A percentile compares a stretch with the other conserved stretches of the same genome.
Evolutionary conservation across 2,888 invertebrate genomes (phyloP).

Genomic region (Laspeyria flexula): DNA sequence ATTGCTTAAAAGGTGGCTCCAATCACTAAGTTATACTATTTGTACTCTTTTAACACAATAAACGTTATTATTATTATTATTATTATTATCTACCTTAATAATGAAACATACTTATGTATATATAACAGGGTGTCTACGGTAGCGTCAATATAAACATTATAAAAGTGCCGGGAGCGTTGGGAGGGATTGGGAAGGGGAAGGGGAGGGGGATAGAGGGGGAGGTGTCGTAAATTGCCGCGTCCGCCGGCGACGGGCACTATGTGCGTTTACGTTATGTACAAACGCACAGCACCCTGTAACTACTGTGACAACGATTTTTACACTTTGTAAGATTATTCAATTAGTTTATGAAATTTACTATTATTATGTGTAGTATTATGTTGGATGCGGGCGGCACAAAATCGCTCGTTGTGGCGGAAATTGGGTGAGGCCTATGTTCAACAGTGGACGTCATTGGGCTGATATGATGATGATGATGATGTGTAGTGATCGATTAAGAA

Average conservation of each 20-base stretch:
- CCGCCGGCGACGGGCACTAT: conserved; percentile 52
- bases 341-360: neutral
- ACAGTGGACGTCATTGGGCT: too few species aligned
- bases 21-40: too few species aligned
- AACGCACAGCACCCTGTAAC: neutral
- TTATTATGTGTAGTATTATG: too few species aligned
- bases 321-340: neutral
- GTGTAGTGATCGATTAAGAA: too few species aligned
- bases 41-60: too few species aligned
- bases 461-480: too few species aligned
- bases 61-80: too few species aligned
- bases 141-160: conserved; percentile 14
- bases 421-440: too few species aligned
- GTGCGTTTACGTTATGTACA: conserved; percentile 11
- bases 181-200: neutral
- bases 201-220: conserved; percentile 4
- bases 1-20: too few species aligned
- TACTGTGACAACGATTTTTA: conserved; percentile 3
- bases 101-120: neutral
- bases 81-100: too few species aligned
- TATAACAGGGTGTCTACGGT: conserved; percentile 15
- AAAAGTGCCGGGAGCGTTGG: conserved; percentile 8
- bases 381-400: too few species aligned
- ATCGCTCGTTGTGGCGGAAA: too few species aligned
- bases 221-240: conserved; percentile 50